phyloP scores from a whole-genome alignment of 1,140 invertebrate species.

The Drosophila kanapiae region DNA sequence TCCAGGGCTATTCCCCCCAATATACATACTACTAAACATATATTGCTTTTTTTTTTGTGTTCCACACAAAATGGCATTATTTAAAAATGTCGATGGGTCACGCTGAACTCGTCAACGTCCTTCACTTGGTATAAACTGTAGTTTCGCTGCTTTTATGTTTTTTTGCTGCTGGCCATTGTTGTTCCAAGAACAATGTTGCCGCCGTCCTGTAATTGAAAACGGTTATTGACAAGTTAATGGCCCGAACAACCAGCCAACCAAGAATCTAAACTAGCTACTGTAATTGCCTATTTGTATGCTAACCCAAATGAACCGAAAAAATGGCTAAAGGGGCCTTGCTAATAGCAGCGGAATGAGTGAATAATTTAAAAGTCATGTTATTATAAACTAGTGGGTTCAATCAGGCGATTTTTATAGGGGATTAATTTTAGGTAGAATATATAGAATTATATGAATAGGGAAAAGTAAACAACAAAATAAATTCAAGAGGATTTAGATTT shows the following conservation, averaged over 20 bases:
- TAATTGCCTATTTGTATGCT: conserved; percentile 81
- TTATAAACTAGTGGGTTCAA: not conserved
- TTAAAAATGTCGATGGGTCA: conserved; percentile 82
- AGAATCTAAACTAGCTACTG: conserved; percentile 40
- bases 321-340: not conserved
- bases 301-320: conserved; percentile 48
- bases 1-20: conserved; percentile 37
- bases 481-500: not conserved
- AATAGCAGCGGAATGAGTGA: conserved; percentile 14
- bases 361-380: conserved; percentile 27
- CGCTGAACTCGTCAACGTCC: conserved; percentile 65
- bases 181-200: conserved; percentile 16
- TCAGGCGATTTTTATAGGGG: not conserved
- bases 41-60: conserved; percentile 39
- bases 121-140: conserved; percentile 18
- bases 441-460: too few relatives aligned
- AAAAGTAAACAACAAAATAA: not conserved
- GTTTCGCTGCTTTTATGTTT: not conserved
- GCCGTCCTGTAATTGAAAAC: conserved; percentile 75
- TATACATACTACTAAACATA: conserved; percentile 29
- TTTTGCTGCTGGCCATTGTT: conserved; percentile 2
- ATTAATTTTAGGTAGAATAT: not conserved
- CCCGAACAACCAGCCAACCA: conserved; percentile 43
- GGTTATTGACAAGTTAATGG: conserved; percentile 83
- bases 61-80: conserved; percentile 75